phyloP scores from a whole-genome alignment of 2,888 invertebrate species.

The Venustoraphidia nigricollis region DNA sequence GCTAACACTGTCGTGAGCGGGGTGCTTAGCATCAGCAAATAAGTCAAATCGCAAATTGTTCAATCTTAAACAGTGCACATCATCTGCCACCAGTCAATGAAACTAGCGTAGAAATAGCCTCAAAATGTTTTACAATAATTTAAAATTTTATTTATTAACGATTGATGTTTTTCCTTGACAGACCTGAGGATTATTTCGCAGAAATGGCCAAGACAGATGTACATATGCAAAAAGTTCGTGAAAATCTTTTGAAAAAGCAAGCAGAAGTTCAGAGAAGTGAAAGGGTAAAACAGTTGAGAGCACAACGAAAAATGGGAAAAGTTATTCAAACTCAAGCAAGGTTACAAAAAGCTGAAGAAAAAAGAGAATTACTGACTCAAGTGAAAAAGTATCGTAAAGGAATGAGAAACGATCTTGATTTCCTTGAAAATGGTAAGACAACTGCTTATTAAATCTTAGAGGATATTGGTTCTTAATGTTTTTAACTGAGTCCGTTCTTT shows the following conservation, averaged over 20 bases:
- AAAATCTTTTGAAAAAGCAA: conserved; percentile 71
- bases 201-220: conserved; percentile 97
- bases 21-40: too few species aligned
- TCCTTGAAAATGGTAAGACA: conserved; percentile 37
- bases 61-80: too few species aligned
- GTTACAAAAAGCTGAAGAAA: conserved; percentile 75
- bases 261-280: conserved; percentile 75
- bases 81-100: too few species aligned
- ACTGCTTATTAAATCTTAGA: conserved; percentile 11
- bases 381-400: conserved; percentile 88
- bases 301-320: conserved; percentile 87
- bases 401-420: conserved; percentile 61
- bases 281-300: conserved; percentile 75
- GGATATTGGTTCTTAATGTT: conserved; percentile 11
- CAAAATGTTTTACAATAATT: not conserved
- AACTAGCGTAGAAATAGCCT: too few species aligned
- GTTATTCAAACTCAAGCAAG: conserved; percentile 69
- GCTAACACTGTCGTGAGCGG: too few species aligned
- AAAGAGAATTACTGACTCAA: conserved; percentile 80
- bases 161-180: conserved; percentile 14
- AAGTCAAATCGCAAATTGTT: too few species aligned
- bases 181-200: conserved; percentile 94
- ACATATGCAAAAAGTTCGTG: conserved; percentile 92
- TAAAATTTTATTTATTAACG: not conserved
- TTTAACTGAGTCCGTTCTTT: too few species aligned